Conservation (phyloP, 2,797 vertebrate species). For the Clarias laeviceps region DNA sequence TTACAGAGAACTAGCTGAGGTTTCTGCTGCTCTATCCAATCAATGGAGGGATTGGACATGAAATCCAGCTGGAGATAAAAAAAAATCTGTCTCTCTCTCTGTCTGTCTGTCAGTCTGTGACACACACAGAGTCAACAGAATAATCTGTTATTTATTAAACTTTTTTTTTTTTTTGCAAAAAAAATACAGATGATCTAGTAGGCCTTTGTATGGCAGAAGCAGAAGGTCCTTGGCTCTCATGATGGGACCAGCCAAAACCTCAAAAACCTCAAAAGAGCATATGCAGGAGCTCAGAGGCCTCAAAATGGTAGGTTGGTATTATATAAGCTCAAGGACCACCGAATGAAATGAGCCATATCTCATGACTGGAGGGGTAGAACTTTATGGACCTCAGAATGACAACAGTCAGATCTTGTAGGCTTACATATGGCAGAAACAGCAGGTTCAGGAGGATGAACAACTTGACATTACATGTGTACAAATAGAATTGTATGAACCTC, state of each 20-base stretch:
- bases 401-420: not conserved
- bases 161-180: no score
- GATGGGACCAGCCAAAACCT: not conserved
- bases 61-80: not conserved
- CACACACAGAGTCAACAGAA: no score
- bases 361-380: not conserved
- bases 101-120: no score
- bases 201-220: not conserved
- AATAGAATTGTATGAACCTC: not conserved
- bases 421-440: not conserved
- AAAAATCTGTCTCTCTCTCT: not conserved
- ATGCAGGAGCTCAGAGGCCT: not conserved
- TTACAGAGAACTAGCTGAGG: not conserved
- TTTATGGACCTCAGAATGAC: not conserved
- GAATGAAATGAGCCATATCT: not conserved
- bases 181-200: not conserved
- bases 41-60: not conserved
- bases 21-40: not conserved
- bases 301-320: not conserved
- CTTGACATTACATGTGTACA: no score
- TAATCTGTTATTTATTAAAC: no score
- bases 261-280: not conserved
- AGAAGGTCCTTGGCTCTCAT: not conserved
- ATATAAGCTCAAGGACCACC: not conserved
- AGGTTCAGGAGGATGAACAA: not conserved